Percentiles rank a stretch among this genome's conserved stretches.
Evolutionary conservation across 2,797 vertebrate species (phyloP).

Genomic region (Valencia hispanica): DNA sequence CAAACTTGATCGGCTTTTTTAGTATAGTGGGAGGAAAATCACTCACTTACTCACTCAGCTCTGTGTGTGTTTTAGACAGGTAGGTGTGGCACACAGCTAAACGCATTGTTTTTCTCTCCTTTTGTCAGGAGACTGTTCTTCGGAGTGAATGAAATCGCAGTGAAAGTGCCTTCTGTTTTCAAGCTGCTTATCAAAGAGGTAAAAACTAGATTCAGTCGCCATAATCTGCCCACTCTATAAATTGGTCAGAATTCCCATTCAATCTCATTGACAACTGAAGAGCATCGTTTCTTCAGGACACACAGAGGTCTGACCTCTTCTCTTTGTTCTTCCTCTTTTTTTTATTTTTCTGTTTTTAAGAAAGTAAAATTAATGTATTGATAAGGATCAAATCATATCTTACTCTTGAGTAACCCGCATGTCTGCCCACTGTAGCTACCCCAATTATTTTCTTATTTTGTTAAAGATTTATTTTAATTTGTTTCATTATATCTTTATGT

Average conservation of each 20-base stretch:
- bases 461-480: background rate
- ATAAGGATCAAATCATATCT: background rate
- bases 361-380: background rate
- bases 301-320: background rate
- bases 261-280: background rate
- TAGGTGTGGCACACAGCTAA: slow-evolving; percentile 9
- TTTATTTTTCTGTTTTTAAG: background rate
- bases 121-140: slow-evolving; percentile 91
- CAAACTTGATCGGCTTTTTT: too few species aligned
- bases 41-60: too few species aligned
- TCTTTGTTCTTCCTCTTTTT: background rate
- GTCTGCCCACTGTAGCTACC: background rate
- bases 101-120: slow-evolving; percentile 30
- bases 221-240: background rate
- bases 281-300: too few species aligned
- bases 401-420: background rate
- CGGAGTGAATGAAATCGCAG: slow-evolving; percentile 96
- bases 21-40: too few species aligned
- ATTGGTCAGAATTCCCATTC: background rate
- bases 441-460: background rate
- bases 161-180: slow-evolving; percentile 99
- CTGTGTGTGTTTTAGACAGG: background rate
- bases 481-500: background rate
- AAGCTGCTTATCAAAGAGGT: slow-evolving; percentile 99
- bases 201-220: slow-evolving; percentile 45